Evolutionary conservation across 2,888 invertebrate genomes (phyloP), one percentile per base, ranked within the genome.

Genomic region (Acronicta alni): DNA sequence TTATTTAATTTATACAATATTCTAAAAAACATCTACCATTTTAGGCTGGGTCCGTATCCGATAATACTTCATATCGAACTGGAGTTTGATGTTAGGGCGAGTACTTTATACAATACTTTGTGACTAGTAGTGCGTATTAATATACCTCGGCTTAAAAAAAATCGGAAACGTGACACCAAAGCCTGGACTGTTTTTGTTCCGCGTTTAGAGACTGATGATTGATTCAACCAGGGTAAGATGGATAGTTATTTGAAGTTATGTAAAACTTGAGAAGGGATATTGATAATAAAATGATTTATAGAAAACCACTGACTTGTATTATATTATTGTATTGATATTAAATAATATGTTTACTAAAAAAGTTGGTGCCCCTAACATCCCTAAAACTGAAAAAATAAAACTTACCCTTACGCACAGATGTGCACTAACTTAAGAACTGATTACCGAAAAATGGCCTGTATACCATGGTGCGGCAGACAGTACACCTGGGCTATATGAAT

Each of bases 201-300:
- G 44, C 43, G 51, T 55, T 51, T 59, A 45, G 42, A 59, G 56
- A 68, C 57, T 66, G 57, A 62, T 62, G 77, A 76, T 76, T 73
- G 57, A 78, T 78, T 69, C 65, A 65, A 77, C 74, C 79, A 80
- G 81, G 78, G 77, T 79, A 74, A 51, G 67, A 67, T 52, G 61
- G 43, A 69, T 70, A 52, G 62, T 43, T 66, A 47, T 65, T 64
- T 53, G 58, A 48, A 55, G 30, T 48, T 47, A 18, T 58, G 18
- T 51, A 69, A 52, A 59, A 54, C 46, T 55, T 56, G 53, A 62
- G 20, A 45, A 32, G 48, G 53, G 17, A 47, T 23, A 52, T 53
- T 56, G 52, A 62, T 46, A 63, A 60, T 61, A 64, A 67, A 49
- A 55, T 60, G 15, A 54, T 64, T 56, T 61, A 48, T 66, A 41